Percentiles rank a stretch among this genome's conserved stretches.
Evolutionary conservation across 2,113 vertebrate species (phyloP).

Genomic region (Sialia sialis): DNA sequence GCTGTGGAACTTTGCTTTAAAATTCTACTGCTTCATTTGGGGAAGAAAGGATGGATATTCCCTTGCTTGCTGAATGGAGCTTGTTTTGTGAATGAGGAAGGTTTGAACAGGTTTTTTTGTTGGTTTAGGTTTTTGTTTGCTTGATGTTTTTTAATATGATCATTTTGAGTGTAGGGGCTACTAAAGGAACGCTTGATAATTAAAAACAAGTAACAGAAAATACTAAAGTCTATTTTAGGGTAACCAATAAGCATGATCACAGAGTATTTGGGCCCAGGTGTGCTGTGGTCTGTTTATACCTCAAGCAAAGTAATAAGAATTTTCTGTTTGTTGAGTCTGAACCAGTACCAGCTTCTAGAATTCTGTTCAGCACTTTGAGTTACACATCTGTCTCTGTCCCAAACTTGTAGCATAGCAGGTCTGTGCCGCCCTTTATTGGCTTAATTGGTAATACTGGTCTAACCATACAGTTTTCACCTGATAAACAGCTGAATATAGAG

Average conservation of each 20-base stretch:
- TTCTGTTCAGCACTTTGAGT: not conserved
- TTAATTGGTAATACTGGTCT: not conserved
- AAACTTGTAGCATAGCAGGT: accelerated
- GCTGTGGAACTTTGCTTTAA: not conserved
- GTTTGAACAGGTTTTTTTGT: not conserved
- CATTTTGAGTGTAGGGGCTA: not conserved
- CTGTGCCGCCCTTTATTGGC: not conserved
- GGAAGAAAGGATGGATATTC: not conserved
- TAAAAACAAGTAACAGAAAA: not conserved
- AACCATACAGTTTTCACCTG: not conserved
- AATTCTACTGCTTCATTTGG: not conserved
- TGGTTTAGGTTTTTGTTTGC: not conserved
- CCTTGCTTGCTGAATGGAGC: not conserved
- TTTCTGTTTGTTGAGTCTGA: not conserved
- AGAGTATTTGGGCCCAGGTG: not conserved
- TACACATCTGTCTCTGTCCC: not conserved
- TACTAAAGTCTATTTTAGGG: not conserved
- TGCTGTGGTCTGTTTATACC: not conserved
- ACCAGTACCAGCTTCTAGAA: not conserved
- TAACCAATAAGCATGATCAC: not conserved
- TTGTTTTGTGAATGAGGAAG: not conserved
- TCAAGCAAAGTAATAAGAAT: not conserved
- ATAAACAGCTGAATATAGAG: not conserved
- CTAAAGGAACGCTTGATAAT: not conserved
- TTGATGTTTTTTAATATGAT: not conserved